Percentiles rank a stretch among this genome's conserved stretches.
Conservation (phyloP, 1,140 invertebrate species). For the Brachystomella parvula region DNA sequence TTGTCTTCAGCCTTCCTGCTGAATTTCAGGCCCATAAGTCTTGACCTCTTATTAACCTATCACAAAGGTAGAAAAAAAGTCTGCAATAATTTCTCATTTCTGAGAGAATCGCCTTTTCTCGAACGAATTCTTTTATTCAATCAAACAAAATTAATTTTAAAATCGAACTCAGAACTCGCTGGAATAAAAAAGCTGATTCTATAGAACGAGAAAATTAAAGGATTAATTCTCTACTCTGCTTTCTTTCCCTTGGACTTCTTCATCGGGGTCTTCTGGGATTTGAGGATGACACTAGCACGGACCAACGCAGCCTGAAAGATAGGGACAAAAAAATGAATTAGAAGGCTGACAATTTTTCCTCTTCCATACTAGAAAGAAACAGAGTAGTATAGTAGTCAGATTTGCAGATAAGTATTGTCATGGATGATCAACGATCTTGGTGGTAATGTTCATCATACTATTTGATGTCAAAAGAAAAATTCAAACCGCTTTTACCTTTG, state of each 20-base stretch:
- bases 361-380: not conserved
- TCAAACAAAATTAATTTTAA: not conserved
- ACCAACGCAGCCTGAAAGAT: conserved; percentile 67
- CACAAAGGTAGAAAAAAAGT: too few relatives aligned
- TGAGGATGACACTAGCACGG: conserved; percentile 77
- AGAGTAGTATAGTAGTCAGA: conserved; percentile 2
- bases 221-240: conserved; percentile 52
- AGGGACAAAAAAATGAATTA: conserved; percentile 25
- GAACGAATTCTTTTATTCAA: too few relatives aligned
- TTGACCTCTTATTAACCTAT: too few relatives aligned
- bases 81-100: too few relatives aligned
- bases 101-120: too few relatives aligned
- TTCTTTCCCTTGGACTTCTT: conserved; percentile 70
- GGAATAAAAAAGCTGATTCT: not conserved
- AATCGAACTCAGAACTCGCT: not conserved
- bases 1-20: too few relatives aligned
- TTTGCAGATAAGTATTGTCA: conserved; percentile 19
- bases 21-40: too few relatives aligned
- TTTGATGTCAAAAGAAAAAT: too few relatives aligned
- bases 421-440: conserved; percentile 29
- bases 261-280: conserved; percentile 73
- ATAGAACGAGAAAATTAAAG: not conserved
- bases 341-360: not conserved
- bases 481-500: conserved; percentile 67
- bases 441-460: conserved; percentile 32